Evolutionary conservation across 1,140 invertebrate genomes (phyloP), one percentile per base, ranked within the genome.

Genomic region (Protaetia brevitarsis): DNA sequence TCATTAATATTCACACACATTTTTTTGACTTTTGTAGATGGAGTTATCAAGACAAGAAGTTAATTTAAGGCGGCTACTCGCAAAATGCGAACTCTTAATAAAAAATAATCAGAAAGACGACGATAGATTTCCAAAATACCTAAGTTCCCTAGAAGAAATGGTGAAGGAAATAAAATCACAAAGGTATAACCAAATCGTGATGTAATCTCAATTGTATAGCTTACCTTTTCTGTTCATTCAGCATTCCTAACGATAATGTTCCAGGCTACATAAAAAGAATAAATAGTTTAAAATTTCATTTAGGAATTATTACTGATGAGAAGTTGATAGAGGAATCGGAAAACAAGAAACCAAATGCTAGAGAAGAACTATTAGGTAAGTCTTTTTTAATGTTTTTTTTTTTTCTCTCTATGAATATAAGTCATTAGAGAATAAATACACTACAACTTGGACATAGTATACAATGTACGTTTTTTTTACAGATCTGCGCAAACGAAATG

Each of bases 41-140:
- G 73, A 71, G 29, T 78, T 79, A 65, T 82, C 85, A 34, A 85
- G 87, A 79, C 74, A 86, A 72, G 89, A 92, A 84, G 86, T 91
- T 68, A 90, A 92, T 78, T 81, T 90, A 10, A 80, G 85, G 23
- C 82, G 86, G 68, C 75, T 91, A 26, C 72, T 92, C 57, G 79
- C 81, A 41, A 87, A 86, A 76, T 91, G 89, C 78, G 90, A 92
- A 79, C 75, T 86, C 59, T 82, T 91, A 69, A 85, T 87, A n/a
- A 90, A 89, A 79, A 81, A 85, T 71, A 86, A 87, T 74, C 80
- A 84, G 51, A 79, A 85, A 34, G 83, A 87, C 67, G 82, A 88
- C 72, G 89, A 87, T 83, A 83, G 87, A 69, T 79, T 92, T 30
- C 86, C 88, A 73, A 88, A 89, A 80, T 91, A 89, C 71, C 83